phyloP scores from a whole-genome alignment of 2,797 vertebrate genomes.

The Synanceia verrucosa region DNA sequence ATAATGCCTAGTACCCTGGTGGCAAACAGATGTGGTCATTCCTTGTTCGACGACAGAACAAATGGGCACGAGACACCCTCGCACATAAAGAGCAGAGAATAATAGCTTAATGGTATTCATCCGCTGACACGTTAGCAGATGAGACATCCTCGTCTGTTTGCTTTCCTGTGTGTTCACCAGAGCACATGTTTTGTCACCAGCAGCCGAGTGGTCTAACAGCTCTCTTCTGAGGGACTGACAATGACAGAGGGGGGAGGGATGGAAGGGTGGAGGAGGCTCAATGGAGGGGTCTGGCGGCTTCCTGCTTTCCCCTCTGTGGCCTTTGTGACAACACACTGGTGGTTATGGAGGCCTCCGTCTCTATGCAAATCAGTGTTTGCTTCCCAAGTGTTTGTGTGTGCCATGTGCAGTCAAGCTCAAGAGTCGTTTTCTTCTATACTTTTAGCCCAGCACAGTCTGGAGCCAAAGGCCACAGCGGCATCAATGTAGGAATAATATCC shows the following conservation, averaged over 20 bases:
- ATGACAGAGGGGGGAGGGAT: constrained; percentile 9
- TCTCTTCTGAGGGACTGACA: constrained; percentile 47
- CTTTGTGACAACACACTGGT: constrained; percentile 64
- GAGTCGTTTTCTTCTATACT: constrained; percentile 25
- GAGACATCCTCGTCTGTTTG: constrained; percentile 52
- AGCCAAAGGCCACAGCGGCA: constrained; percentile 46
- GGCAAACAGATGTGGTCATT: constrained; percentile 67
- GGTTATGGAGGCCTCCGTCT: constrained; percentile 60
- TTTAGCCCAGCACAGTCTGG: constrained; percentile 26
- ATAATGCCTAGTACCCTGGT: constrained; percentile 51
- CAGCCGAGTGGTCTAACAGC: constrained; percentile 53
- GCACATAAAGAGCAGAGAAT: constrained; percentile 33
- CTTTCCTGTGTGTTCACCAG: constrained; percentile 46
- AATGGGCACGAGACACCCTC: constrained; percentile 46
- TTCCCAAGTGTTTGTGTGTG: constrained; percentile 53
- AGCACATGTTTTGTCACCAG: constrained; percentile 62
- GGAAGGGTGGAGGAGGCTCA: constrained; percentile 22
- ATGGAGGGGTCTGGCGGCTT: constrained; percentile 51
- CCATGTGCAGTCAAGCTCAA: constrained; percentile 48
- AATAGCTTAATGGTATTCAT: constrained; percentile 52
- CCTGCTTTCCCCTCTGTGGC: constrained; percentile 62
- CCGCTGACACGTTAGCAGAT: constrained; percentile 35
- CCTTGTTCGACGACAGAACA: constrained; percentile 30
- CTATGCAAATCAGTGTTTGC: constrained; percentile 71
- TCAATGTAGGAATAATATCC: constrained; percentile 22